Base-by-base conservation (phyloP, 2,888 invertebrate genomes). In the Notocelia uddmanniana region DNA sequence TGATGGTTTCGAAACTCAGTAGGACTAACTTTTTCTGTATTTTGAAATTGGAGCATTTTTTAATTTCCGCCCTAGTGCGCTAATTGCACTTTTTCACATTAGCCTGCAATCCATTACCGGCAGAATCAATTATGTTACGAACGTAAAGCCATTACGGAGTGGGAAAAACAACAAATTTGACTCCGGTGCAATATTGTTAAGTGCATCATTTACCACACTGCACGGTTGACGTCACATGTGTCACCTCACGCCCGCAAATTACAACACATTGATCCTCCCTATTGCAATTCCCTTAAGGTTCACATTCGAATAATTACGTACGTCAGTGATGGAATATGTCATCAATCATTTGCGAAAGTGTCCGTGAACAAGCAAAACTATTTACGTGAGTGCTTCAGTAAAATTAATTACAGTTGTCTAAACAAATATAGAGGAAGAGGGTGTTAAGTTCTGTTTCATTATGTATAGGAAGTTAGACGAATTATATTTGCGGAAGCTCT, bases 311-410 rank as follows among this genome's bases (percentile, higher is more conserved):
- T 41, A 21, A 23, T 21, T 18, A 15, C 48, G 18, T 21, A 15
- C 41, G n/a, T 23, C 48, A 55, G 34, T 67, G 62, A 63, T 31
- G 63, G 57, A 34, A 63, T 48, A 63, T 62, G 76, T 79, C 82
- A 89, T 89, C 87, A 85, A 88, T 90, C 89, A 89, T 87, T 76
- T 78, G 79, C 76, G 78, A 82, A 84, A 83, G 81, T 84, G 85
- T 85, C 81, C 76, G 81, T 78, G 80, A 83, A 86, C 81, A 81
- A 68, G 72, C 72, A 41, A 72, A 83, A 85, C 81, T 84, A 85
- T 87, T 84, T 83, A 84, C 82, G 81, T 79, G 83, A 80, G 82
- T 83, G 82, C 77, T 78, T 74, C 74, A 75, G 81, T 83, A 80
- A 72, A 72, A 85, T 85, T 85, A 85, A 84, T 85, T 82, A 82